Conservation (phyloP, 2,113 vertebrate species). For the Perca schrenkii region DNA sequence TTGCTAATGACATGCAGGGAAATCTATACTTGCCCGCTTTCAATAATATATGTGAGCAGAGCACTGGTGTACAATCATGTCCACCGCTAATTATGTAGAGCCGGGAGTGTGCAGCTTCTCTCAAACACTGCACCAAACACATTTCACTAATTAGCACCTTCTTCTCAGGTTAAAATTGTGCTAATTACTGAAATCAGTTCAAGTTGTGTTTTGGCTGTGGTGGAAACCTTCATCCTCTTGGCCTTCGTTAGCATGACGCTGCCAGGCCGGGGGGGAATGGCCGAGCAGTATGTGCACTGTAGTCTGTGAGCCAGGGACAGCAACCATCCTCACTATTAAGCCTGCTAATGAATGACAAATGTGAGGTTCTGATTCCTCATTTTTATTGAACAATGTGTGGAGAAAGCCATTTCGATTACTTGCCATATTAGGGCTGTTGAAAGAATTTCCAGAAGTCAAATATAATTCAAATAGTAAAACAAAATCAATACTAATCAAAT, state of each 20-base stretch:
- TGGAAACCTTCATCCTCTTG: neutral
- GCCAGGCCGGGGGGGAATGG: neutral
- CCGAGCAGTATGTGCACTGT: neutral
- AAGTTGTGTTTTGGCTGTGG: neutral
- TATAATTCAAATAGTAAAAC: too few species aligned
- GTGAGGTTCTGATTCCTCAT: neutral
- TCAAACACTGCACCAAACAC: neutral
- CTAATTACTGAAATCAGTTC: constrained; percentile 16
- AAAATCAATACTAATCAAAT: too few species aligned
- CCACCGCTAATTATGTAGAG: neutral
- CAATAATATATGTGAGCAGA: constrained; percentile 48
- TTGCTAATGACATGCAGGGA: constrained; percentile 32
- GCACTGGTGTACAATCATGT: constrained; percentile 7
- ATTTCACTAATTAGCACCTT: constrained; percentile 28
- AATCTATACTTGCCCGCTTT: constrained; percentile 24
- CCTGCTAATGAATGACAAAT: constrained; percentile 29
- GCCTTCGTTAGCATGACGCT: neutral
- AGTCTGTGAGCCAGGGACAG: neutral
- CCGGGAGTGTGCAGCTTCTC: neutral
- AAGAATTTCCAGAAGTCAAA: too few species aligned
- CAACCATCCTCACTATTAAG: constrained; percentile 8
- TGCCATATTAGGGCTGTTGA: neutral
- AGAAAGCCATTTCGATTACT: constrained; percentile 36
- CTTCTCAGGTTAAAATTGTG: constrained; percentile 7
- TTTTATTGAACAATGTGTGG: constrained; percentile 21